Percentiles rank a stretch among this genome's conserved stretches.
phyloP scores from a whole-genome alignment of 2,797 vertebrate genomes.

The Chiloscyllium punctatum region DNA sequence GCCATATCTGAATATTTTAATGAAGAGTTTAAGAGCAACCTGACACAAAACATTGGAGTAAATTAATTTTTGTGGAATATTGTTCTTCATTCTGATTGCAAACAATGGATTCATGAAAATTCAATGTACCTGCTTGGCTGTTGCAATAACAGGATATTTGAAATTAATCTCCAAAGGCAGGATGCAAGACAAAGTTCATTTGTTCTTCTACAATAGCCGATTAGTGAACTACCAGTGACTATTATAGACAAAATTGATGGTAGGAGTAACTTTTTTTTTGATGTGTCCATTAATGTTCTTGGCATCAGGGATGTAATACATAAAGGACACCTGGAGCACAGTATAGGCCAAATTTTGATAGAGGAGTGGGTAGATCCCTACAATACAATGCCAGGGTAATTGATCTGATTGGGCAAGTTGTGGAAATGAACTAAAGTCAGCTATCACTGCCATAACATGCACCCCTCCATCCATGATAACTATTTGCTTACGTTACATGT shows the following conservation, averaged over 20 bases:
- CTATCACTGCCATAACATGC: background rate
- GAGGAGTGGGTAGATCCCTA: background rate
- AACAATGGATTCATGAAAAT: background rate
- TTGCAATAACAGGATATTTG: background rate
- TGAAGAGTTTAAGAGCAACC: background rate
- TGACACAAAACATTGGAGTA: background rate
- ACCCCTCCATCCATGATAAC: background rate
- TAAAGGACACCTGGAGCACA: background rate
- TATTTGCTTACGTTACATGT: background rate
- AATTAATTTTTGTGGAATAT: background rate
- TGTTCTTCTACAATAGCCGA: background rate
- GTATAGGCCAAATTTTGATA: background rate
- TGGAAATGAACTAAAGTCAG: background rate
- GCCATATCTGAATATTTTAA: too few relatives aligned
- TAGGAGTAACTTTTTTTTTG: background rate
- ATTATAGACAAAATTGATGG: background rate
- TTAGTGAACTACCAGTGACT: background rate
- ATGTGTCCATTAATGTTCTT: constrained; percentile 2
- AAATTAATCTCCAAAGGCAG: background rate
- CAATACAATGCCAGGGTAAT: background rate
- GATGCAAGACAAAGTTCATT: constrained; percentile 1
- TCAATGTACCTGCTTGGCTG: background rate
- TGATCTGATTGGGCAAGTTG: background rate
- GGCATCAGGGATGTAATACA: background rate
- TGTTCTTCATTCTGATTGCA: background rate